phyloP scores from a whole-genome alignment of 2,888 invertebrate species.

The Hermodice carunculata region DNA sequence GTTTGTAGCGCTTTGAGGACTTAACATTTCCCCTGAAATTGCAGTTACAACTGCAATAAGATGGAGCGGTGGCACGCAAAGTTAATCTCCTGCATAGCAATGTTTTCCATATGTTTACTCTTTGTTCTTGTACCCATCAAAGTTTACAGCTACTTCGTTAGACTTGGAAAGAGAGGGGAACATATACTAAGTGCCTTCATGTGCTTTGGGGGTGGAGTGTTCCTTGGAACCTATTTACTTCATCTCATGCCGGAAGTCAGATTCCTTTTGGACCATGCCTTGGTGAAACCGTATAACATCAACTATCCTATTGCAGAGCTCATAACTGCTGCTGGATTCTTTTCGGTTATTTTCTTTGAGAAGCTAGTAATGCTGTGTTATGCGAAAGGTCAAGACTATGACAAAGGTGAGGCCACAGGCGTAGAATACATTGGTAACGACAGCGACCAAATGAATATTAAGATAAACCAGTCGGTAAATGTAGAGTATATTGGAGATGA shows the following conservation, averaged over 20 bases:
- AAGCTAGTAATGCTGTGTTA: slow-evolving; percentile 9
- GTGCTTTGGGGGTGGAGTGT: slow-evolving; percentile 36
- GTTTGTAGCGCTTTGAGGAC: too few relatives aligned
- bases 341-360: slow-evolving; percentile 21
- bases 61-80: too few relatives aligned
- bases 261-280: neutral
- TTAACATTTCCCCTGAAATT: too few relatives aligned
- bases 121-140: slow-evolving; percentile 31
- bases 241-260: slow-evolving; percentile 24
- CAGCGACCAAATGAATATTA: neutral
- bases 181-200: slow-evolving; percentile 17
- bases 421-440: neutral
- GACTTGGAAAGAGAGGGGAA: slow-evolving; percentile 15
- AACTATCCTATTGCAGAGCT: slow-evolving; percentile 25
- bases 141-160: slow-evolving; percentile 22
- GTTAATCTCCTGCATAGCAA: too few relatives aligned
- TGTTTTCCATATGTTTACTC: too few relatives aligned
- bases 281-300: slow-evolving; percentile 19
- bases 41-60: too few relatives aligned
- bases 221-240: slow-evolving; percentile 23
- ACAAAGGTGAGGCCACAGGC: neutral
- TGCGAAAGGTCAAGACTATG: neutral
- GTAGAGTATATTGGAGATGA: too few relatives aligned
- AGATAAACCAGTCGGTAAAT: too few relatives aligned
- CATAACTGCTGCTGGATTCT: slow-evolving; percentile 28